Base-by-base conservation (phyloP, 2,797 vertebrate species). In the Coregonus suidteri region DNA sequence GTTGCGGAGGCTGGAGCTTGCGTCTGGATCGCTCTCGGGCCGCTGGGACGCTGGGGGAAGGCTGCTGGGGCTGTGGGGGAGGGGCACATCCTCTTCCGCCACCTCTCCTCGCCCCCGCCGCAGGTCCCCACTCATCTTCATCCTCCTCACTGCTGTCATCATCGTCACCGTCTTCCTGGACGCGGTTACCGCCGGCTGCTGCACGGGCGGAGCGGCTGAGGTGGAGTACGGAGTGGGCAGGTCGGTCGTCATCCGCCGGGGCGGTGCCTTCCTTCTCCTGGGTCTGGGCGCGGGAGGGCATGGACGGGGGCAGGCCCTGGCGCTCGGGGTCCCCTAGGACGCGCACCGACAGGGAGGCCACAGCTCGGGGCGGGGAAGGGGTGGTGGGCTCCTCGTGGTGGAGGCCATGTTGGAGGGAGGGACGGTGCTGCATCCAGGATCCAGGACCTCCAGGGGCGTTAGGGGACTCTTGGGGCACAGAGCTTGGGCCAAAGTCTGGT, bases 1-100 rank as follows among this genome's bases (percentile, higher is more conserved):
- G 94, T 85, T 95, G 94, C 0, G 94, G 94, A 31, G 91, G 93
- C 82, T 94, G 94, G 76, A 94, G 93, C 80, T 95, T 95, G 80
- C 95, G 92, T 65, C 94, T 90, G 74, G 94, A 95, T 13, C 92
- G 85, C 71, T 91, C 77, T 31, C 86, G 74, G 52, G 81, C 86
- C 3, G 69, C 81, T 34, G 88, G 86, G 16, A 71, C 76, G 62
- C 84, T 88, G 3, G 85, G 79, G 25, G 88, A 87, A 64, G 86
- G 84, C 80, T 87, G 90, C 74, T 85, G 82, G 0, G 81, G 81
- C 25, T 81, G 86, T 0, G 88, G 83, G 31, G 87, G 83, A 0
- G 87, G 83, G 30, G 88, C 84, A 0, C 81, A 89, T 16, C 54
- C 53, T 25, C 56, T 34, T 4, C 81, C 83, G 73, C 89, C 83